These are phyloP conservation scores for Pseudomyrmex concolor DNA, from an alignment of 1,140 invertebrate genomes.

Conservation along the genomic window DNA sequence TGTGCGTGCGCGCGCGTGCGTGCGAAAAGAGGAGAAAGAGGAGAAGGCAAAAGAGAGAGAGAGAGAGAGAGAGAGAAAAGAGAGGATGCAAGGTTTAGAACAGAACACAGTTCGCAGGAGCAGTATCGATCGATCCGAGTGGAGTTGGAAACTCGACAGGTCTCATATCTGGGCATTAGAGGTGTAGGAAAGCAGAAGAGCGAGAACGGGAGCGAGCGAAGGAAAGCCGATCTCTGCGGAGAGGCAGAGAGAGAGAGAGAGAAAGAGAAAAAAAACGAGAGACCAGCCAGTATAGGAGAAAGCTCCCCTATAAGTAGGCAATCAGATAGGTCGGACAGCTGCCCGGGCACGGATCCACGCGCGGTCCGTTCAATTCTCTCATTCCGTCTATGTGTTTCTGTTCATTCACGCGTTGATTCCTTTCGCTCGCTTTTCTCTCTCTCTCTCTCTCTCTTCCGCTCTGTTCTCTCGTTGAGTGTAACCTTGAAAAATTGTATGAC, in stretches of 20 bases:
- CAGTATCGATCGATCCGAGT: constrained; percentile 82
- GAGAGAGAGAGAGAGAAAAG: constrained; percentile 26
- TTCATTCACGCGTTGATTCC: background rate
- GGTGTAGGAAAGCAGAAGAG: constrained; percentile 55
- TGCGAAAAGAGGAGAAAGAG: too few relatives aligned
- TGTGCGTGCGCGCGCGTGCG: too few relatives aligned
- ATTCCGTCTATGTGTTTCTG: background rate
- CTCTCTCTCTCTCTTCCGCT: too few relatives aligned
- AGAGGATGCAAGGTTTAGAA: constrained; percentile 79
- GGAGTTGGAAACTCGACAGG: constrained; percentile 75
- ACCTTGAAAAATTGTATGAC: too few relatives aligned
- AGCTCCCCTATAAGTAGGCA: constrained; percentile 70
- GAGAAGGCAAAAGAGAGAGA: too few relatives aligned
- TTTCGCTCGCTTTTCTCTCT: too few relatives aligned
- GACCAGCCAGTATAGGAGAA: constrained; percentile 52
- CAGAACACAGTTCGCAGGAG: constrained; percentile 79
- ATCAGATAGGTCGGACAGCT: constrained; percentile 65
- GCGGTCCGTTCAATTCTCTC: constrained; percentile 56
- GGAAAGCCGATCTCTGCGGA: constrained; percentile 29
- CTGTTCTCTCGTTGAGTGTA: too few relatives aligned
- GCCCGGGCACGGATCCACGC: constrained; percentile 68
- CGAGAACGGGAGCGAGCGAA: constrained; percentile 53
- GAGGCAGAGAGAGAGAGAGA: constrained; percentile 1
- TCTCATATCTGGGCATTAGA: constrained; percentile 64
- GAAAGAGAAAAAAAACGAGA: background rate